Conservation (phyloP, 2,888 invertebrate species). For the Synergus itoensis region DNA sequence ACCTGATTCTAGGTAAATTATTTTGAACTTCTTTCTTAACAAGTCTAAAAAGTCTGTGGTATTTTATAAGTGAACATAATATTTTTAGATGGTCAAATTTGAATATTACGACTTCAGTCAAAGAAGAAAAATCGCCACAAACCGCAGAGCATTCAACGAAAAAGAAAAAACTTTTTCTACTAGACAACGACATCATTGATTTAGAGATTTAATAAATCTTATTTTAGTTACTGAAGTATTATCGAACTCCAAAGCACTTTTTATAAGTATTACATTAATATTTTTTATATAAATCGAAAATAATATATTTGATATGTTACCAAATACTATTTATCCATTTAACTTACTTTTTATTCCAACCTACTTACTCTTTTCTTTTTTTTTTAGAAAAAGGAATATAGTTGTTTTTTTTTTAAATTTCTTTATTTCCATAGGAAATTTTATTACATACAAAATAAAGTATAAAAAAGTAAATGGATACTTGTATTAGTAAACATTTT, state of each 20-base stretch:
- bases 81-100: conserved; percentile 23
- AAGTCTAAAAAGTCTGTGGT: not conserved
- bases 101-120: conserved; percentile 10
- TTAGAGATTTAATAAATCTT: not conserved
- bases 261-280: not conserved
- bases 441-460: not conserved
- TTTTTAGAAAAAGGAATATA: not conserved
- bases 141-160: conserved; percentile 6
- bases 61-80: not conserved
- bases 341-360: too few species aligned
- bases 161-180: conserved; percentile 27
- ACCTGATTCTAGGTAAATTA: conserved; percentile 3
- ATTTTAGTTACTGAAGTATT: not conserved
- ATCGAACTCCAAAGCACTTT: not conserved
- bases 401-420: not conserved
- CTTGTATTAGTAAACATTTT: not conserved
- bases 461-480: not conserved
- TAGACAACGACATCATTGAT: conserved; percentile 25
- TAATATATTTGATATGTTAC: not conserved
- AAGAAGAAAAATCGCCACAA: not conserved
- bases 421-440: not conserved
- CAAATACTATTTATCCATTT: not conserved
- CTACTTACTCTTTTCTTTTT: not conserved
- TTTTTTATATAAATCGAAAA: not conserved
- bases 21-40: not conserved